Evolutionary conservation across 2,888 invertebrate genomes (phyloP).

Genomic region (Tachina fera): DNA sequence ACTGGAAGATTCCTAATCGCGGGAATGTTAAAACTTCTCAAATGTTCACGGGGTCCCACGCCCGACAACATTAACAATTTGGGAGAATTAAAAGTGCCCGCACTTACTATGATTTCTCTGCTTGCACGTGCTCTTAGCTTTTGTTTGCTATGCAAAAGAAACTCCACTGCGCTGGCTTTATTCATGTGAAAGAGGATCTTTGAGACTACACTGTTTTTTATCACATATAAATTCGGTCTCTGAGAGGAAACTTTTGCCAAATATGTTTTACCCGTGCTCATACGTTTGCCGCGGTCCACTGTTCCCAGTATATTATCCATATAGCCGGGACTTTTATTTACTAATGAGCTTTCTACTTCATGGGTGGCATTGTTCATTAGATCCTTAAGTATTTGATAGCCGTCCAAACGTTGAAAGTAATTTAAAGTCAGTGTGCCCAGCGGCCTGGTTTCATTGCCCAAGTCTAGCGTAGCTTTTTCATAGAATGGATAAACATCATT

Average conservation of each 20-base stretch:
- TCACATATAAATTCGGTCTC: conserved; percentile 75
- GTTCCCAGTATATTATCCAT: conserved; percentile 85
- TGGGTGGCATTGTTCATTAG: conserved; percentile 85
- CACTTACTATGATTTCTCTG: conserved; percentile 76
- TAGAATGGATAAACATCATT: conserved; percentile 83
- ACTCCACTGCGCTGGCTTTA: conserved; percentile 74
- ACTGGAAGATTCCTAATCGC: conserved; percentile 82
- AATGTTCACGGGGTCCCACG: conserved; percentile 74
- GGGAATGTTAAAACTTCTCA: conserved; percentile 72
- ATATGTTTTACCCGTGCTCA: conserved; percentile 85
- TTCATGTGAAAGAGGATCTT: conserved; percentile 84
- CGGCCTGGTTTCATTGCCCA: conserved; percentile 80
- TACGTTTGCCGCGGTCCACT: conserved; percentile 84
- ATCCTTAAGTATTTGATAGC: conserved; percentile 81
- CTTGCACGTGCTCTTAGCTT: conserved; percentile 67
- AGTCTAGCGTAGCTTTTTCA: conserved; percentile 84
- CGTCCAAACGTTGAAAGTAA: conserved; percentile 68
- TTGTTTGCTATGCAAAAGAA: conserved; percentile 38
- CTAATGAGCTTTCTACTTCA: conserved; percentile 87
- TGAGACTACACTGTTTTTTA: conserved; percentile 75
- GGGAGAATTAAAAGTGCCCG: conserved; percentile 77
- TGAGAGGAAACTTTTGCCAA: conserved; percentile 77
- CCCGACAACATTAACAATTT: conserved; percentile 77
- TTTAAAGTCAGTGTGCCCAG: conserved; percentile 83
- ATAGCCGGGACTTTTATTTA: conserved; percentile 83